Percentiles rank a stretch among this genome's conserved stretches.
Conservation (phyloP, 1,140 invertebrate genomes). For the Psix sp. region DNA sequence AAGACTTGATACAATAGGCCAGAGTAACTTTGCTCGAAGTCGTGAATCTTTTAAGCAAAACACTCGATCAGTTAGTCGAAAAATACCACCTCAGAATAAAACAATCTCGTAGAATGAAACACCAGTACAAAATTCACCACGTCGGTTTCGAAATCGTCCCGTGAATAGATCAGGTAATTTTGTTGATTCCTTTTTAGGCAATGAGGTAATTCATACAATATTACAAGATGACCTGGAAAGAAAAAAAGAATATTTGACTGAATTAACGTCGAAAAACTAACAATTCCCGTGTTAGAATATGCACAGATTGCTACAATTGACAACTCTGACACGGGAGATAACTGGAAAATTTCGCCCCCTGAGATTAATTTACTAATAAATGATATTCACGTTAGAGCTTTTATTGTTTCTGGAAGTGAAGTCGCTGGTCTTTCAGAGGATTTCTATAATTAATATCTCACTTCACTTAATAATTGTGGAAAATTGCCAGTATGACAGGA, state of each 20-base stretch:
- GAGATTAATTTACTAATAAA: not conserved
- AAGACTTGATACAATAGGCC: not conserved
- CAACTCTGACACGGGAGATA: not conserved
- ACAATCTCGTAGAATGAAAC: too few relatives aligned
- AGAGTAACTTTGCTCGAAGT: not conserved
- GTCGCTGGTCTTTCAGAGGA: not conserved
- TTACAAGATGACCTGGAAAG: too few relatives aligned
- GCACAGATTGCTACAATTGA: not conserved
- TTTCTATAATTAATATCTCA: not conserved
- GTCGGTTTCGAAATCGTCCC: too few relatives aligned
- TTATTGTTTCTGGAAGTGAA: not conserved
- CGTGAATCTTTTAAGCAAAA: too few relatives aligned
- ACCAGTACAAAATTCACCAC: too few relatives aligned
- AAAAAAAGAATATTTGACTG: too few relatives aligned
- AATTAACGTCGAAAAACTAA: slow-evolving; percentile 1
- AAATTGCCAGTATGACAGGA: not conserved
- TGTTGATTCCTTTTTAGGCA: too few relatives aligned
- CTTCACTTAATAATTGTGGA: not conserved
- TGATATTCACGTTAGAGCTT: not conserved
- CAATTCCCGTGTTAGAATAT: not conserved
- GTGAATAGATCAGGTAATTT: too few relatives aligned
- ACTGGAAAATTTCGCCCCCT: not conserved
- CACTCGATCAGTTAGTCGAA: too few relatives aligned
- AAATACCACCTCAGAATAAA: too few relatives aligned
- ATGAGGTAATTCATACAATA: too few relatives aligned